Evolutionary conservation across 2,888 invertebrate genomes (phyloP).

Genomic region (Polyommatus iphigenia): DNA sequence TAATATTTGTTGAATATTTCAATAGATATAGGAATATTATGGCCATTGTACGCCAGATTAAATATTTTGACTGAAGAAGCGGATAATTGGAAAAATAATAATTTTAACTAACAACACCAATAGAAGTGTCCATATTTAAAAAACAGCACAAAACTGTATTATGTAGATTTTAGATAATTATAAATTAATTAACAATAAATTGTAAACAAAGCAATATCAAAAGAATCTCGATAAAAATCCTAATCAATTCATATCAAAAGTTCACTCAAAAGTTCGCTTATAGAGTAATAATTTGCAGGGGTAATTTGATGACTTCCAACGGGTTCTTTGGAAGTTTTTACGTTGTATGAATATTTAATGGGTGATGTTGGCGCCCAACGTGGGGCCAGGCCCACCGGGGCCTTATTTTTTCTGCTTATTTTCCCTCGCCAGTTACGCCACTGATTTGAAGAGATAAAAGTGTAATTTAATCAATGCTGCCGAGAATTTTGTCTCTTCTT

Average conservation of each 20-base stretch:
- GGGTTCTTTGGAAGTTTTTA: slow-evolving; percentile 58
- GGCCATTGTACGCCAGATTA: not conserved
- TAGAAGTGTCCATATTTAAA: too few species aligned
- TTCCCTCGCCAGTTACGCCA: slow-evolving; percentile 48
- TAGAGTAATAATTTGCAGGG: slow-evolving; percentile 55
- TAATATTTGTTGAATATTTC: slow-evolving; percentile 18
- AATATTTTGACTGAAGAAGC: not conserved
- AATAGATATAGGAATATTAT: not conserved
- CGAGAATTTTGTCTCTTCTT: slow-evolving; percentile 38
- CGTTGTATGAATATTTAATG: slow-evolving; percentile 66
- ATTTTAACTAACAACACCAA: too few species aligned
- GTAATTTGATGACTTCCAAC: slow-evolving; percentile 64
- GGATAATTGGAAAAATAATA: too few species aligned
- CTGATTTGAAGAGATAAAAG: slow-evolving; percentile 52
- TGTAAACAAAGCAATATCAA: not conserved
- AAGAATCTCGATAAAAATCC: not conserved
- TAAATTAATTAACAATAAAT: not conserved
- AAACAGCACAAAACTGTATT: too few species aligned
- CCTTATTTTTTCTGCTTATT: slow-evolving; percentile 49
- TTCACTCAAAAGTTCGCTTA: slow-evolving; percentile 38
- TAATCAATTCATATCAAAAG: slow-evolving; percentile 34
- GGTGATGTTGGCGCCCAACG: slow-evolving; percentile 60
- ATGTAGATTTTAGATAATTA: not conserved
- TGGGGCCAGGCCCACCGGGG: slow-evolving; percentile 43
- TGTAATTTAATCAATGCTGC: slow-evolving; percentile 52